Evolutionary conservation across 2,113 vertebrate genomes (phyloP), one percentile per base, ranked within the genome.

Genomic region (Ranitomeya variabilis): DNA sequence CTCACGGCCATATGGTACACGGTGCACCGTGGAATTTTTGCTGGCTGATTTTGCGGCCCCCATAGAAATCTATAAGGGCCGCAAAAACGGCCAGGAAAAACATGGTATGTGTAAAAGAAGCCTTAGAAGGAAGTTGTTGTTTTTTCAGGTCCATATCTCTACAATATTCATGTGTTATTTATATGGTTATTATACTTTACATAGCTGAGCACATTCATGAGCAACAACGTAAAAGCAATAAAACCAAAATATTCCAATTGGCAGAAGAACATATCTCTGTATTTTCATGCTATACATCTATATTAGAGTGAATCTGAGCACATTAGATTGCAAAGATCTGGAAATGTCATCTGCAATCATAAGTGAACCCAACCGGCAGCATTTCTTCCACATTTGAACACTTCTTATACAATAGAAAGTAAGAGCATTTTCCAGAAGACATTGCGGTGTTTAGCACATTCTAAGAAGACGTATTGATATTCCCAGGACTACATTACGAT

Each of bases 401-500:
- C 16, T 51, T 76, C 73, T 12, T 81, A 60, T 7, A 57, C 60
- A 80, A 54, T 31, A 31, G 55, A 60, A 80, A 80, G 60, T 60
- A 80, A 57, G 3, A 80, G 54, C 13, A 57, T 37, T 59, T 83
- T 59, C 23, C 31, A 7, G 45, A 15, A 69, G 81, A 67, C 60
- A 51, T 66, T 52, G 11, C 19, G 26, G 81, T 21, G 16, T 69
- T 69, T 52, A 83, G 62, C 8, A 52, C 37, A 54, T n/a, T 31
- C 62, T 52, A 67, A 69, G 9, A 18, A 69, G 81, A 69, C 69
- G 64, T 69, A 19, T 52, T 19, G 37, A n/a, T 67, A 69, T 83
- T 83, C 81, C 81, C 81, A 52, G 81, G 64, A 83, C 45, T 66
- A 52, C 62, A 83, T 83, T 83, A 69, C 45, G 51, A 51, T 69